Evolutionary conservation across 1,140 invertebrate species (phyloP), one percentile per base, ranked within the genome.

Genomic region (Cydia fagiglandana): DNA sequence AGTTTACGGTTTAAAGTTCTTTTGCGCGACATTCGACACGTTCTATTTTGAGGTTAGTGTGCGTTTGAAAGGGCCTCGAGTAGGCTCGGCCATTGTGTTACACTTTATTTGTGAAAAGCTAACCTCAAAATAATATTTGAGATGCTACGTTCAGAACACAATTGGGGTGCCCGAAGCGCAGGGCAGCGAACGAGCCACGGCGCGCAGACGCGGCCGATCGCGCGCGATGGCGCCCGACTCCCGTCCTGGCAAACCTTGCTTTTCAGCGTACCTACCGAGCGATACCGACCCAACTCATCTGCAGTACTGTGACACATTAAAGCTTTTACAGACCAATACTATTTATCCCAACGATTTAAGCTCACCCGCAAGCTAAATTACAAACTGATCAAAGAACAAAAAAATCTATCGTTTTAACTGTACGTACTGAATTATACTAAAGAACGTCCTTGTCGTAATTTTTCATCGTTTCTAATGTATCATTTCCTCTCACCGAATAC

Each of bases 51-150:
- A 15, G 75, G 79, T 77, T 76, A 80, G 78, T 82, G 20, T 75
- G 76, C 76, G 78, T 82, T 75, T 84, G 82, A 73, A 56, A 77
- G 77, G 80, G 64, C 76, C 82, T 84, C 83, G 75, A 78, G 81
- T 84, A 80, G 77, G 77, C 77, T 84, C 81, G 77, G 86, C 85
- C 81, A 84, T 86, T 87, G 74, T 85, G 80, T 84, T 85, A 53
- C 75, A 83, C 66, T 70, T 70, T 70, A 70, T 81, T 64, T 79
- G 73, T 78, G 79, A 77, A 78, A 87, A 89, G 83, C 81, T 93
- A 93, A 93, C 91, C 91, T 93, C 88, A 91, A 91, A 92, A 88
- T 88, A 88, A 87, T 91, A 89, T 90, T 93, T 88, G 89, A 91
- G 86, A 89, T 87, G 85, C 85, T 90, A 90, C 85, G 84, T 85